These are phyloP conservation scores for Caloenas nicobarica DNA, from an alignment of 2,113 vertebrate species.

Conservation along the genomic window DNA sequence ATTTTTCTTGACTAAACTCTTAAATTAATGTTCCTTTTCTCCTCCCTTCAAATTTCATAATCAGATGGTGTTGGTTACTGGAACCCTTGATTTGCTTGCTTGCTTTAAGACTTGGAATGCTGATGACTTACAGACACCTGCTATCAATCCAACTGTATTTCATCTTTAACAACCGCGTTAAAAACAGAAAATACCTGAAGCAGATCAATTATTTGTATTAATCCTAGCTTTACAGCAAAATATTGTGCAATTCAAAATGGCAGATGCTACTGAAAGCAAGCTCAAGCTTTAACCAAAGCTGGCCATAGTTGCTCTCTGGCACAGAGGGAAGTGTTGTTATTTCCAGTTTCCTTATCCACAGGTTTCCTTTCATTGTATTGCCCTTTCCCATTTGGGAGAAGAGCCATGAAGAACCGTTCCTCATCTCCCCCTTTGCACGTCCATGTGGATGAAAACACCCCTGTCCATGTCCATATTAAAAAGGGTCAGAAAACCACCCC, in stretches of 20 bases:
- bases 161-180: neutral
- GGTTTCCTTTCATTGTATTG: conserved; percentile 72
- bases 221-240: neutral
- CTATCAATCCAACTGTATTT: neutral
- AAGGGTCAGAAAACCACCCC: conserved; percentile 82
- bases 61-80: neutral
- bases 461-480: conserved; percentile 92
- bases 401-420: conserved; percentile 83
- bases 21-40: neutral
- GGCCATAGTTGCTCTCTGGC: conserved; percentile 30
- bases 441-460: conserved; percentile 87
- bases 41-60: neutral
- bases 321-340: conserved; percentile 55
- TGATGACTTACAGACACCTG: neutral
- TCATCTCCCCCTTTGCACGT: conserved; percentile 91
- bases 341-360: conserved; percentile 77
- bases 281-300: neutral
- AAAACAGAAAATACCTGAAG: neutral
- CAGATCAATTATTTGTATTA: neutral
- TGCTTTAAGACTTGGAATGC: neutral
- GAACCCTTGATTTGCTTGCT: neutral
- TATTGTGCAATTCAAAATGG: neutral
- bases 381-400: conserved; percentile 74
- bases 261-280: neutral
- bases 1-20: neutral